Percentiles rank a stretch among this genome's conserved stretches.
Evolutionary conservation across 2,113 vertebrate species (phyloP).

Genomic region (Limnothrissa miodon): DNA sequence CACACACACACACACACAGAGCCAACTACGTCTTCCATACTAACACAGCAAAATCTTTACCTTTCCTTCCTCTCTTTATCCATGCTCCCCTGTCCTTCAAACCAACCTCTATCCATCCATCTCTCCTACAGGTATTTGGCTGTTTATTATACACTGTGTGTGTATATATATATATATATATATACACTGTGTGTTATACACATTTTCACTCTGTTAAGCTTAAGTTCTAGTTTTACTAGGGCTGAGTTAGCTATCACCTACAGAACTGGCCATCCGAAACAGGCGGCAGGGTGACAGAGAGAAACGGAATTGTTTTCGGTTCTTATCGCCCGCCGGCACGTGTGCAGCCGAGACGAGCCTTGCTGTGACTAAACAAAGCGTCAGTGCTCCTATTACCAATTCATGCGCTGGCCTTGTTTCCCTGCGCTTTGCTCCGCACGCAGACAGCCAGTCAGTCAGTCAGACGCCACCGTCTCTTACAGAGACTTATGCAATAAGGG

Average conservation of each 20-base stretch:
- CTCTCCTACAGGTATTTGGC: not conserved
- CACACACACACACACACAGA: slow-evolving; percentile 3
- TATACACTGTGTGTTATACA: no score
- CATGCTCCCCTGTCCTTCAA: not conserved
- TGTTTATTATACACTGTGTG: not conserved
- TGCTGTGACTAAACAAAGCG: slow-evolving; percentile 30
- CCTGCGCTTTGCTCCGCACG: not conserved
- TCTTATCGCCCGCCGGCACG: not conserved
- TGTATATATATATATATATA: no score
- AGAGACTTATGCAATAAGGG: slow-evolving; percentile 15
- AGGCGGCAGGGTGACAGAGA: not conserved
- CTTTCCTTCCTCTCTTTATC: not conserved
- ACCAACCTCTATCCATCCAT: not conserved
- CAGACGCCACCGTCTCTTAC: not conserved
- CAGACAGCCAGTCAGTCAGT: not conserved
- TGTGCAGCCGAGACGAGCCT: not conserved
- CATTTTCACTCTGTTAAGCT: no score
- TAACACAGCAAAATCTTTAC: not conserved
- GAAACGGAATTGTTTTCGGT: not conserved
- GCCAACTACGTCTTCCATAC: not conserved
- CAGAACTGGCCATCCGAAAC: not conserved
- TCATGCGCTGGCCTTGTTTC: slow-evolving; percentile 15
- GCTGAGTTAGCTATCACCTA: slow-evolving; percentile 22
- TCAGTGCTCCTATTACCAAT: slow-evolving; percentile 24
- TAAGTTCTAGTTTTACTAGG: no score